phyloP scores from a whole-genome alignment of 2,888 invertebrate species.

The Diogma glabrata region DNA sequence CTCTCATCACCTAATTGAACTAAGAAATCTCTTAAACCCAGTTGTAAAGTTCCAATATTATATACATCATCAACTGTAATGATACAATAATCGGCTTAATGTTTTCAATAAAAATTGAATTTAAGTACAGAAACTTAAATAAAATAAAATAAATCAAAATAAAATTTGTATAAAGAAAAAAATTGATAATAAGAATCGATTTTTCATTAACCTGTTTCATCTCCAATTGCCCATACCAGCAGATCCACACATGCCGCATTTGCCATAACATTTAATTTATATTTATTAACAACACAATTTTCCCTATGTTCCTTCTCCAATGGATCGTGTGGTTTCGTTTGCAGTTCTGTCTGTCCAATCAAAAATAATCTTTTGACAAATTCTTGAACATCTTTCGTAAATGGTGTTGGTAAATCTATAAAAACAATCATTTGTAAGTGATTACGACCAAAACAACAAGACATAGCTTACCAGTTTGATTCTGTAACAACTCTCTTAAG shows the following conservation, averaged over 20 bases:
- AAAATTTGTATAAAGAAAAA: slow-evolving; percentile 2
- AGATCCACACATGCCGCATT: slow-evolving; percentile 96
- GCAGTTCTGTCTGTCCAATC: slow-evolving; percentile 86
- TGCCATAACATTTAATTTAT: slow-evolving; percentile 90
- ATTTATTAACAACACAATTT: slow-evolving; percentile 63
- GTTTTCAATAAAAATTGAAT: too few relatives aligned
- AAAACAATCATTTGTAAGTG: too few relatives aligned
- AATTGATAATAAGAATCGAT: not conserved
- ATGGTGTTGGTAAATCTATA: slow-evolving; percentile 69
- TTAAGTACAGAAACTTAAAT: slow-evolving; percentile 17
- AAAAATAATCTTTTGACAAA: slow-evolving; percentile 82
- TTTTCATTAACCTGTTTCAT: slow-evolving; percentile 70
- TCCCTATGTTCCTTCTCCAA: slow-evolving; percentile 54
- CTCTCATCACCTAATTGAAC: slow-evolving; percentile 37
- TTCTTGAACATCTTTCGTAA: slow-evolving; percentile 87
- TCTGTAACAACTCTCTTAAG: slow-evolving; percentile 78
- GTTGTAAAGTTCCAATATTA: slow-evolving; percentile 59
- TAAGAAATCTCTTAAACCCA: slow-evolving; percentile 58
- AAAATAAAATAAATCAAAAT: slow-evolving; percentile 16
- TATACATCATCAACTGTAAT: slow-evolving; percentile 60
- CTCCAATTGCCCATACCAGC: slow-evolving; percentile 94
- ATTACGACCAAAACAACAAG: not conserved
- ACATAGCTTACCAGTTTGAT: slow-evolving; percentile 46
- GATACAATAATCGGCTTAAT: slow-evolving; percentile 17
- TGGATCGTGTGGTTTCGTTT: slow-evolving; percentile 67